phyloP scores from a whole-genome alignment of 2,797 vertebrate species.

The Xenopus petersii region DNA sequence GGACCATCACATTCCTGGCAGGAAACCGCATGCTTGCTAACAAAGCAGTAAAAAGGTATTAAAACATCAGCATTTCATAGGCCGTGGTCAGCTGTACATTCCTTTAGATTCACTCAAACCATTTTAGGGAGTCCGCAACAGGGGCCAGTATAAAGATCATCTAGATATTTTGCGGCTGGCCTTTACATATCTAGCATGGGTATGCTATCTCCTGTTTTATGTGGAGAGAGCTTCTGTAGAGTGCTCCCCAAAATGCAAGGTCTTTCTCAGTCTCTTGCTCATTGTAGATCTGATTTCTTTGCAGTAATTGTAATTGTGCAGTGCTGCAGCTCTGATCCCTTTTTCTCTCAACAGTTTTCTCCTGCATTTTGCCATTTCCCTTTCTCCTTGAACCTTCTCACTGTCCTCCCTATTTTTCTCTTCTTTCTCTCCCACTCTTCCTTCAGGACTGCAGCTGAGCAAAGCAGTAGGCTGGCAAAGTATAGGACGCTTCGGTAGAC shows the following conservation, averaged over 20 bases:
- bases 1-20: conserved; percentile 90
- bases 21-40: conserved; percentile 98
- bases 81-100: too few relatives aligned
- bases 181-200: too few relatives aligned
- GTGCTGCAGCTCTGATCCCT: conserved; percentile 39
- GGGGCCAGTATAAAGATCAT: too few relatives aligned
- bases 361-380: conserved; percentile 38
- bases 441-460: conserved; percentile 98
- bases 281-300: neutral
- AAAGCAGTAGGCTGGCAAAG: conserved; percentile 99
- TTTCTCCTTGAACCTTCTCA: conserved; percentile 56
- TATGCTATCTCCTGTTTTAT: too few relatives aligned
- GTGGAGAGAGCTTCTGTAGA: too few relatives aligned
- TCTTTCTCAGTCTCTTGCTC: too few relatives aligned
- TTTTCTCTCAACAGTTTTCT: conserved; percentile 24
- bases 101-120: too few relatives aligned
- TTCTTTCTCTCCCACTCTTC: conserved; percentile 74
- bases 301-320: neutral
- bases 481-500: conserved; percentile 98
- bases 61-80: neutral
- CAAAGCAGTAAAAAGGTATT: conserved; percentile 93
- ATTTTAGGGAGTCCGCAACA: too few relatives aligned
- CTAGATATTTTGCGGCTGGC: too few relatives aligned
- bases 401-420: conserved; percentile 59
- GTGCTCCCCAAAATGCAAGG: too few relatives aligned